Conservation (phyloP, 2,113 vertebrate species). For the Promerops cafer region DNA sequence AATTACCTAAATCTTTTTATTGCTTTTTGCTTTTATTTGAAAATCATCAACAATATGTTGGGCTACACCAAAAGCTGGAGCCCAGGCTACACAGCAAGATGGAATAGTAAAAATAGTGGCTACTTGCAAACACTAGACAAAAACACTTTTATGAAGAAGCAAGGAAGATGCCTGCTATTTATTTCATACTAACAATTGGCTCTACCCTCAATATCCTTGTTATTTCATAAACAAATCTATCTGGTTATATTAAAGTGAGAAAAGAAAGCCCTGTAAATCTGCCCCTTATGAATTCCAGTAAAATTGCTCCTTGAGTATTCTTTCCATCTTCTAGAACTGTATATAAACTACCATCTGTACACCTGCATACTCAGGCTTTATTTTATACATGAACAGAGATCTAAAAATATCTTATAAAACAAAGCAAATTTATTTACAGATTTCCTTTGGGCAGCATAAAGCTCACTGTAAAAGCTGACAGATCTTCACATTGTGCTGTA, state of each 20-base stretch:
- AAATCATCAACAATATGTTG: neutral
- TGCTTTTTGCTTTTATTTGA: neutral
- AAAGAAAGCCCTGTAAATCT: neutral
- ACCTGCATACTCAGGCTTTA: neutral
- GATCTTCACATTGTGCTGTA: neutral
- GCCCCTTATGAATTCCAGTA: neutral
- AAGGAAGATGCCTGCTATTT: slow-evolving; percentile 21
- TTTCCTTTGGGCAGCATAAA: neutral
- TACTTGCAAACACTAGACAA: neutral
- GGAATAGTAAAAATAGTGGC: slow-evolving; percentile 7
- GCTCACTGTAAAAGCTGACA: neutral
- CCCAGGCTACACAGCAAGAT: neutral
- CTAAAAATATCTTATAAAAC: neutral
- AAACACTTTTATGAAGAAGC: slow-evolving; percentile 5
- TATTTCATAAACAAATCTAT: neutral
- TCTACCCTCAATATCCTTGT: neutral
- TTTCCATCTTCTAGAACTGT: neutral
- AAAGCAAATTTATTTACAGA: neutral
- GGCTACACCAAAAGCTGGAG: neutral
- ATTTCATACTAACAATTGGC: slow-evolving; percentile 19
- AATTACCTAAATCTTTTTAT: neutral
- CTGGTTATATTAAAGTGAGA: neutral
- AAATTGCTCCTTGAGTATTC: neutral
- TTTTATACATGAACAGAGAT: neutral
- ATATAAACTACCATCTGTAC: neutral